Conservation (phyloP, 2,888 invertebrate species). For the Calameuta filiformis region DNA sequence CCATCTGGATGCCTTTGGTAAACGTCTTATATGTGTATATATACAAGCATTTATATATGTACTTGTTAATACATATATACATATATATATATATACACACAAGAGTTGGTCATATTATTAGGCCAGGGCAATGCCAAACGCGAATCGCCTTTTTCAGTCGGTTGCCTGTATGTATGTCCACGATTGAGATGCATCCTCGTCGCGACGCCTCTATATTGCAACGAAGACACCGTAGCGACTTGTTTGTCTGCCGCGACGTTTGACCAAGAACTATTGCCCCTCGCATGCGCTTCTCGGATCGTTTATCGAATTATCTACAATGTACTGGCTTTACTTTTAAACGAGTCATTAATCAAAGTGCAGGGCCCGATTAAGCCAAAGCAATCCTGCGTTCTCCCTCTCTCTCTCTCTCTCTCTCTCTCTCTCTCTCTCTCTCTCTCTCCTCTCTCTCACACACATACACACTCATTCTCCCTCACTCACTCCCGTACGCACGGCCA, state of each 20-base stretch:
- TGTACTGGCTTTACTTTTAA: constrained; percentile 41
- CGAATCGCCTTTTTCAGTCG: background rate
- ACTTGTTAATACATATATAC: background rate
- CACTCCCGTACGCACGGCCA: background rate
- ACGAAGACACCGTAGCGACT: constrained; percentile 12
- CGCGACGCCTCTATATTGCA: background rate
- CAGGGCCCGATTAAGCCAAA: constrained; percentile 27
- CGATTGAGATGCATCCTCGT: background rate
- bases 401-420: background rate
- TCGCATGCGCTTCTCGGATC: constrained; percentile 37
- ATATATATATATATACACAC: background rate
- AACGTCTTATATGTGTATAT: background rate
- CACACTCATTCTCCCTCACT: too few species aligned
- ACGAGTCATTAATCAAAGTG: constrained; percentile 35
- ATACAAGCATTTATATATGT: too few species aligned
- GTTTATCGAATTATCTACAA: constrained; percentile 48
- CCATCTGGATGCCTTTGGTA: background rate
- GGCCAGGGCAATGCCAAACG: background rate
- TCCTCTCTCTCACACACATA: too few species aligned
- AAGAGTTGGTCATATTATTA: background rate
- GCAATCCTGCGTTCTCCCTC: background rate
- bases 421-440: too few species aligned
- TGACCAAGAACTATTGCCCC: constrained; percentile 52
- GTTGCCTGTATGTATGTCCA: background rate
- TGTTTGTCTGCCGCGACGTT: constrained; percentile 34